Percentiles rank a stretch among this genome's conserved stretches.
phyloP scores from a whole-genome alignment of 2,888 invertebrate species.

The Phrixothrix hirtus region DNA sequence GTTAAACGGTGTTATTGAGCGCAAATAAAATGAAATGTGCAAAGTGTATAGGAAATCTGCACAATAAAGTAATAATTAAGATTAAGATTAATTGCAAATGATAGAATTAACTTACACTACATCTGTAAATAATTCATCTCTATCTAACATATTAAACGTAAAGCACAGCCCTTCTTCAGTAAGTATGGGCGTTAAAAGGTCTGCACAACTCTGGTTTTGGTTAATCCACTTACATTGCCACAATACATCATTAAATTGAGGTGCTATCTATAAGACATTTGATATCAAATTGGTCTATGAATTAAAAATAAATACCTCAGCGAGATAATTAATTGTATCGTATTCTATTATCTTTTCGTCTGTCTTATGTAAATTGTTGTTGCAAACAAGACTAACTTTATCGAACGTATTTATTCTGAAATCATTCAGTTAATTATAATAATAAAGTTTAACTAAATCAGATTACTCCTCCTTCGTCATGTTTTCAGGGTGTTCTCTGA shows the following conservation, averaged over 20 bases:
- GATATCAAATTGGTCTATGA: neutral
- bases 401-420: constrained; percentile 13
- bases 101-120: constrained; percentile 63
- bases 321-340: constrained; percentile 62
- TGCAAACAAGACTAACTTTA: constrained; percentile 63
- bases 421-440: no score
- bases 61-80: no score
- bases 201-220: constrained; percentile 58
- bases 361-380: constrained; percentile 60
- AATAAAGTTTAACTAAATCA: no score
- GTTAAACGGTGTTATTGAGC: no score
- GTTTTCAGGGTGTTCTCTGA: constrained; percentile 39
- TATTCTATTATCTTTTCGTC: constrained; percentile 60
- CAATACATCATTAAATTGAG: constrained; percentile 11
- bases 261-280: constrained; percentile 10
- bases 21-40: no score
- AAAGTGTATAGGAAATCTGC: no score
- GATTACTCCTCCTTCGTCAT: constrained; percentile 63
- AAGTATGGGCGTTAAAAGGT: constrained; percentile 67
- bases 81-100: no score
- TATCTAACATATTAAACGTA: constrained; percentile 70
- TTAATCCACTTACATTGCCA: constrained; percentile 42
- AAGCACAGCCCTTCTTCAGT: constrained; percentile 77
- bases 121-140: constrained; percentile 63
- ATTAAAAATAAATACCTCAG: constrained; percentile 53